Conservation (phyloP, 2,113 vertebrate genomes). For the Petroica traversi region DNA sequence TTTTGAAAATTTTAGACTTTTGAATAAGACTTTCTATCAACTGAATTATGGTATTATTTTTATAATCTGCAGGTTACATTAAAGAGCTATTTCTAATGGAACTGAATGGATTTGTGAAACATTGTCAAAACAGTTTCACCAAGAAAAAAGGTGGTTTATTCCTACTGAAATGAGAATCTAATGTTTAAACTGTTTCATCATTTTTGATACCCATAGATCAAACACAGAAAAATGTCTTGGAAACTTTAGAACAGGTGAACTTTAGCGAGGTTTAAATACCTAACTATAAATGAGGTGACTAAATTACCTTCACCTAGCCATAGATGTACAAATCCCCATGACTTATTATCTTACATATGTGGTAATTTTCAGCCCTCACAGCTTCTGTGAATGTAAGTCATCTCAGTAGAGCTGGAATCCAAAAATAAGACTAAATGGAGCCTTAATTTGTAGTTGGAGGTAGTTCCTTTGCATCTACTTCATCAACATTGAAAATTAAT, state of each 20-base stretch:
- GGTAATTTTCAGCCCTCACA: not conserved
- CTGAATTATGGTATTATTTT: not conserved
- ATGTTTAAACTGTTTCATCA: not conserved
- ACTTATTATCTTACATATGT: not conserved
- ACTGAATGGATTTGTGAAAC: not conserved
- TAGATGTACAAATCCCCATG: not conserved
- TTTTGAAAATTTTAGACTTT: not conserved
- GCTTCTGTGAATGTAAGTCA: not conserved
- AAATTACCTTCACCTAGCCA: not conserved
- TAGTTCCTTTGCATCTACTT: not conserved
- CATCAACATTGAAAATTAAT: not conserved
- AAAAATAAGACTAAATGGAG: not conserved
- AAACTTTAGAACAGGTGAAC: not conserved
- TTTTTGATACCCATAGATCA: not conserved
- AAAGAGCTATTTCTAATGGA: not conserved
- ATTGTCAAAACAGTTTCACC: not conserved
- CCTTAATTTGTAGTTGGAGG: not conserved
- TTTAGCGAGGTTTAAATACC: not conserved
- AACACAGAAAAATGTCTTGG: not conserved
- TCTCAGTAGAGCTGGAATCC: not conserved
- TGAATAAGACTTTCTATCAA: not conserved
- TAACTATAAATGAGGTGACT: not conserved
- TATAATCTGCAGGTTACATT: not conserved
- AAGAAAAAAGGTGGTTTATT: not conserved
- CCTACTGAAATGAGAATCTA: not conserved